These are phyloP conservation scores for Onychorhynchus coronatus DNA, from an alignment of 2,113 vertebrate genomes.

Conservation along the genomic window DNA sequence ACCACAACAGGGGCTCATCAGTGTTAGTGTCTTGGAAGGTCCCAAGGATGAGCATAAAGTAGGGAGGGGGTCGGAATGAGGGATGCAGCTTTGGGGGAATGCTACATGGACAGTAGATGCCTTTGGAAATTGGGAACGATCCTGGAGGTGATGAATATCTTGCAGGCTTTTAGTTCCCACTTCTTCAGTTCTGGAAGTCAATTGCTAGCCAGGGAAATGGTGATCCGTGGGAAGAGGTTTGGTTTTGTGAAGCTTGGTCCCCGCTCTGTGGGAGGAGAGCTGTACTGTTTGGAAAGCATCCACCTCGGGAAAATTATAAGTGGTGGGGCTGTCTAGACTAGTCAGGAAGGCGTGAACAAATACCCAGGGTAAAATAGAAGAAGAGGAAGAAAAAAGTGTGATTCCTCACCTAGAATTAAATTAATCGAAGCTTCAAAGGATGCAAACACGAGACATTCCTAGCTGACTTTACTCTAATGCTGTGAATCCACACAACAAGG, in stretches of 20 bases:
- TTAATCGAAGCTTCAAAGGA: background rate
- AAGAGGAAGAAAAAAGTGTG: background rate
- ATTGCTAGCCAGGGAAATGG: background rate
- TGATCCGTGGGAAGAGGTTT: background rate
- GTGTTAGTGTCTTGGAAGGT: background rate
- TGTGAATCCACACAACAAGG: background rate
- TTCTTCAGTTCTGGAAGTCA: background rate
- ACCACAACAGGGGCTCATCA: background rate
- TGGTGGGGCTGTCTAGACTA: slow-evolving; percentile 53
- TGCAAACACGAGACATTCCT: background rate
- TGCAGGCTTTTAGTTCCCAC: background rate
- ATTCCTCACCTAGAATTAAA: slow-evolving; percentile 3
- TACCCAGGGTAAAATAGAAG: background rate
- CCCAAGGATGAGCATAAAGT: rapidly evolving
- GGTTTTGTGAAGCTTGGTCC: slow-evolving; percentile 32
- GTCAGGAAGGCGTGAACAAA: slow-evolving; percentile 16
- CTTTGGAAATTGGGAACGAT: background rate
- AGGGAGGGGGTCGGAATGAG: background rate
- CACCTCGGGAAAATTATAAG: background rate
- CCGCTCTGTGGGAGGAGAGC: background rate
- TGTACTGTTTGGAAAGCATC: background rate
- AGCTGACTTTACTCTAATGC: background rate
- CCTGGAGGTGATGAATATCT: background rate
- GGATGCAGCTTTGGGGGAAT: background rate
- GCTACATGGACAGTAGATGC: background rate